Percentiles rank a stretch among this genome's conserved stretches.
Evolutionary conservation across 2,113 vertebrate species (phyloP).

Genomic region (Neotoma lepida): DNA sequence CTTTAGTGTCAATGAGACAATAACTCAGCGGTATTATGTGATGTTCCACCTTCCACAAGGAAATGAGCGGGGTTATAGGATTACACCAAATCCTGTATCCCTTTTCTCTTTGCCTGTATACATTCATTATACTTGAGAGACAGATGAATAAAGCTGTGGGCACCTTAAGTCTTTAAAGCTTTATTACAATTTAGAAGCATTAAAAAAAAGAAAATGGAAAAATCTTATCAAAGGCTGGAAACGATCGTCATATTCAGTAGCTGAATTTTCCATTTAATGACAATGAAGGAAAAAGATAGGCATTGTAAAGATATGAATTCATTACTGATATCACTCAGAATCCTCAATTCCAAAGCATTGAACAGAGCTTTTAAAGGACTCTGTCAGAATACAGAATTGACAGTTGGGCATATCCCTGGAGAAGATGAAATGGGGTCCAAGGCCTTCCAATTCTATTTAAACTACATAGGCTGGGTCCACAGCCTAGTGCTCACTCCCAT

Average conservation of each 20-base stretch:
- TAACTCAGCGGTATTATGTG: conserved; percentile 51
- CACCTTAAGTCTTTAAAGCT: conserved; percentile 68
- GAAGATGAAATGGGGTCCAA: conserved; percentile 40
- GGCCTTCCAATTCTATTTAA: conserved; percentile 51
- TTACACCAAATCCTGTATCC: conserved; percentile 70
- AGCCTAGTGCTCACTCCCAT: neutral
- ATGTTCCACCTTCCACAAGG: conserved; percentile 70
- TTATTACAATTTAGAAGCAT: conserved; percentile 77
- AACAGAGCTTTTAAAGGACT: conserved; percentile 47
- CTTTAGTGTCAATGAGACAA: conserved; percentile 50
- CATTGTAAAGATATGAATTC: conserved; percentile 66
- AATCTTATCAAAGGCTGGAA: conserved; percentile 75
- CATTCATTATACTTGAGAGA: conserved; percentile 75
- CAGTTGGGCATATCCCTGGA: neutral
- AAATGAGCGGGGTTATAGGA: conserved; percentile 77
- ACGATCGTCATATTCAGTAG: conserved; percentile 63
- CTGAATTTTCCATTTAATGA: conserved; percentile 70
- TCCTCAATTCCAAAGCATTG: conserved; percentile 55
- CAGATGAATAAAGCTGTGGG: conserved; percentile 71
- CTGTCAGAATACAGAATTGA: conserved; percentile 49
- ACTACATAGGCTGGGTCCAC: neutral
- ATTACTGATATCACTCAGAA: conserved; percentile 47
- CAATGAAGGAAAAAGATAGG: conserved; percentile 63
- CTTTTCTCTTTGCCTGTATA: conserved; percentile 61
- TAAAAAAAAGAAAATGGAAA: conserved; percentile 73